Evolutionary conservation across 64 coral and sea anemone genomes (phyloP).

Genomic region (Porites australiensis): DNA sequence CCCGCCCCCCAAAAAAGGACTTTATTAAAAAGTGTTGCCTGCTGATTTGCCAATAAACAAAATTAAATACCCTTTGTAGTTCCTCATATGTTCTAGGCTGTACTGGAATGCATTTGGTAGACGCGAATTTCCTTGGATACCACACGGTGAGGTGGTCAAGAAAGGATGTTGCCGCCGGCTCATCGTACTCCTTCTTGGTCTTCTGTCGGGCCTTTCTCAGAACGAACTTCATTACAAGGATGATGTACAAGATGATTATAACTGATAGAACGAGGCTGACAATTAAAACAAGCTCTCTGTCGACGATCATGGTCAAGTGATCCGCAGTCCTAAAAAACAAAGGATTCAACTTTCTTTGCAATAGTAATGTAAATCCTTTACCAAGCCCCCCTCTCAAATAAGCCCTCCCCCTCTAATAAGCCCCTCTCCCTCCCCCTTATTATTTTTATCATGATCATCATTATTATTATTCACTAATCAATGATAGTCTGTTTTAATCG

Average conservation of each 20-base stretch:
- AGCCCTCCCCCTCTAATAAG: too few relatives aligned
- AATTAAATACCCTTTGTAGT: constrained; percentile 37
- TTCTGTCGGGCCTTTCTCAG: not conserved
- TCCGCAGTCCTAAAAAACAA: not conserved
- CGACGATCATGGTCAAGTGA: not conserved
- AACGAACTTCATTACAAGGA: constrained; percentile 1
- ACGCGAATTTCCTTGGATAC: not conserved
- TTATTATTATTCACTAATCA: too few relatives aligned
- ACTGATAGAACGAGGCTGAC: not conserved
- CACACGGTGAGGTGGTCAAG: not conserved
- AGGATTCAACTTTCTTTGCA: too few relatives aligned
- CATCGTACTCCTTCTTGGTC: not conserved
- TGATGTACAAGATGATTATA: constrained; percentile 1
- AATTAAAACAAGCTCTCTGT: not conserved
- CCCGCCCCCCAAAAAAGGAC: too few relatives aligned
- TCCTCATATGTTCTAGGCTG: constrained; percentile 68
- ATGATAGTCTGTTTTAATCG: too few relatives aligned
- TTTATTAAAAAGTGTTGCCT: too few relatives aligned
- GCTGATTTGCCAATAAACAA: too few relatives aligned
- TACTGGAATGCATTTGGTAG: constrained; percentile 47
- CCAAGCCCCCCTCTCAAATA: too few relatives aligned
- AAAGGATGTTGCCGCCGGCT: not conserved
- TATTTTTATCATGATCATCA: too few relatives aligned
- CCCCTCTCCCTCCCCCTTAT: too few relatives aligned
- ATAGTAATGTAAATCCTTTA: too few relatives aligned